Conservation (phyloP, 2,113 vertebrate species). For the Motacilla tschutschensis region DNA sequence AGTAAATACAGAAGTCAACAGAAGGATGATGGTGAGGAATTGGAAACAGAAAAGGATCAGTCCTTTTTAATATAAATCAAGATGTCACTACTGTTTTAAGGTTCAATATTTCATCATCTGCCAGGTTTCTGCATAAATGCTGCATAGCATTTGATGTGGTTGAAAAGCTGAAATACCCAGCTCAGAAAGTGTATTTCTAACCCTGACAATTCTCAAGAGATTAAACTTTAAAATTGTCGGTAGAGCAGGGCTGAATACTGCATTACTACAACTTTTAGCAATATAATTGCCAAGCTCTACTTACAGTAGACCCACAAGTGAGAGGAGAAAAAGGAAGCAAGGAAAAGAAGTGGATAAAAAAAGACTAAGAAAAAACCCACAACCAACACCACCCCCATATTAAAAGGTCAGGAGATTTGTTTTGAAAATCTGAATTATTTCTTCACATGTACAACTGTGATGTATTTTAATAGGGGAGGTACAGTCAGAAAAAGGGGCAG, state of each 20-base stretch:
- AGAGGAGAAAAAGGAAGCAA: neutral
- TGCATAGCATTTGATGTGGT: neutral
- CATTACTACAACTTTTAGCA: neutral
- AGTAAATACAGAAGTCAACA: neutral
- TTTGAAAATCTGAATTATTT: neutral
- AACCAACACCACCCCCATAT: accelerated
- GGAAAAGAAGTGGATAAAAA: neutral
- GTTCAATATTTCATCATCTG: slow-evolving; percentile 48
- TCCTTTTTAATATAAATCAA: slow-evolving; percentile 21
- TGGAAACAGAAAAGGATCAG: neutral
- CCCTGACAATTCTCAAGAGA: neutral
- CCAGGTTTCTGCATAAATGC: slow-evolving; percentile 21
- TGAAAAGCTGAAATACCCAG: slow-evolving; percentile 2
- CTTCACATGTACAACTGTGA: neutral
- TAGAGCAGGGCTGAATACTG: neutral
- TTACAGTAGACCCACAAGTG: neutral
- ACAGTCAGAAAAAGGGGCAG: neutral
- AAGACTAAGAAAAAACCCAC: neutral
- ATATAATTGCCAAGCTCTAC: neutral
- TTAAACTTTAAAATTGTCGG: neutral
- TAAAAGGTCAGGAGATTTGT: neutral
- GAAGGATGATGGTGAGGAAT: neutral
- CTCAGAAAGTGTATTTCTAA: neutral
- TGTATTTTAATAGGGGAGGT: neutral
- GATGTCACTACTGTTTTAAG: slow-evolving; percentile 26